Conservation (phyloP, 2,888 invertebrate species). For the Tetranychus truncatus region DNA sequence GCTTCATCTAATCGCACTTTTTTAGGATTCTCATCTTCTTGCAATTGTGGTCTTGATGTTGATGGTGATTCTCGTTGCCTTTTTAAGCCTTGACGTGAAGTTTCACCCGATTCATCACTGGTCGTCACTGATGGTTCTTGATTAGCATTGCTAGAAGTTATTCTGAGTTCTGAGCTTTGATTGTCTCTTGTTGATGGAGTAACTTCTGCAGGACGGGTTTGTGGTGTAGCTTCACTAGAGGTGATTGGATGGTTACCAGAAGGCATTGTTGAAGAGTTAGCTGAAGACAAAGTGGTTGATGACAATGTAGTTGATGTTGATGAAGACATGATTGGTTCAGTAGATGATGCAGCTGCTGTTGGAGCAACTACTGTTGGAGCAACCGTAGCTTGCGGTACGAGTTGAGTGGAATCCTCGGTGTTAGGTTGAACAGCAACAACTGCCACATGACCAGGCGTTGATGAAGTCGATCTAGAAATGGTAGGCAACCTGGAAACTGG, state of each 20-base stretch:
- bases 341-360: not conserved
- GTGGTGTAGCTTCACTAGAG: not conserved
- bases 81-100: not conserved
- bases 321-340: not conserved
- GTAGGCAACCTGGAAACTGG: not conserved
- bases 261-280: not conserved
- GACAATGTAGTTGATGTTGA: not conserved
- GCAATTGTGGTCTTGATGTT: not conserved
- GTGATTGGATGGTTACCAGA: not conserved
- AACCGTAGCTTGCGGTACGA: conserved; percentile 9
- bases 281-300: not conserved
- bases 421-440: conserved; percentile 5
- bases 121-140: not conserved
- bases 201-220: not conserved
- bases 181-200: not conserved
- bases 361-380: conserved; percentile 4
- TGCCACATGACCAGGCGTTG: conserved; percentile 1
- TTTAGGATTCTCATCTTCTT: not conserved
- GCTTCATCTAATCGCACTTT: not conserved
- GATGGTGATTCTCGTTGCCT: not conserved
- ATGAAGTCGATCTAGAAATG: not conserved
- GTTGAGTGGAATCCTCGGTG: conserved; percentile 1
- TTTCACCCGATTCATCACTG: not conserved
- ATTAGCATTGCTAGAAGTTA: not conserved
- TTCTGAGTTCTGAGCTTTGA: not conserved